phyloP scores from a whole-genome alignment of 2,797 vertebrate species.

The Pelochelys cantorii region DNA sequence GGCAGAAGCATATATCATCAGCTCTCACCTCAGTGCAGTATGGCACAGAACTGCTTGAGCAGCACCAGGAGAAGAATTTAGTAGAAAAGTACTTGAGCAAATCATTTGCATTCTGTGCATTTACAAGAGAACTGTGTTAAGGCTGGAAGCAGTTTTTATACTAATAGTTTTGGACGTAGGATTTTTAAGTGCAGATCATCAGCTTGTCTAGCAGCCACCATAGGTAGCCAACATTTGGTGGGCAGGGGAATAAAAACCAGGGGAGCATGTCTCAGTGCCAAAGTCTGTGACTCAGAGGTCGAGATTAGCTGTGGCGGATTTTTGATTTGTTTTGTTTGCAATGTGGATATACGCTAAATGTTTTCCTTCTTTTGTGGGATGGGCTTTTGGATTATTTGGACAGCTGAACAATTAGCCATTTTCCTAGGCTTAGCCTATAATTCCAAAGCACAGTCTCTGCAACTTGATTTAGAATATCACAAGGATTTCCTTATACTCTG shows the following conservation, averaged over 20 bases:
- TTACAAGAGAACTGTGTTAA: constrained; percentile 4
- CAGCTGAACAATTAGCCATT: not conserved
- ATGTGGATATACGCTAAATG: not conserved
- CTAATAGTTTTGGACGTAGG: not conserved
- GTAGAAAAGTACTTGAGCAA: not conserved
- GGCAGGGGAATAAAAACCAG: not conserved
- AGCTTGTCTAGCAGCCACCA: not conserved
- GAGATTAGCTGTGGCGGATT: not conserved
- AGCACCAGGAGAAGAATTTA: not conserved
- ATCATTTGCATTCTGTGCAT: constrained; percentile 11
- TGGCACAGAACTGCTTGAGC: not conserved
- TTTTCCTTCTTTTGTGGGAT: not conserved
- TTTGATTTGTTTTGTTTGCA: not conserved
- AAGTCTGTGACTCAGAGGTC: not conserved
- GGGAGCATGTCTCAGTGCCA: not conserved
- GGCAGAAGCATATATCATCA: not conserved
- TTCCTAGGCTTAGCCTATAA: not conserved
- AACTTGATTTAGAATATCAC: not conserved
- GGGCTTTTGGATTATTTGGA: not conserved
- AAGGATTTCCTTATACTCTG: not conserved
- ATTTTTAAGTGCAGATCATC: not conserved
- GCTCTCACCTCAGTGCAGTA: not conserved
- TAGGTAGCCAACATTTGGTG: not conserved
- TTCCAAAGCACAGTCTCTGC: not conserved
- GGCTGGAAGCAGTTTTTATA: not conserved